These are phyloP conservation scores for Anthopleura xanthogrammica DNA, from an alignment of 92 coral and sea anemone genomes.

Conservation along the genomic window DNA sequence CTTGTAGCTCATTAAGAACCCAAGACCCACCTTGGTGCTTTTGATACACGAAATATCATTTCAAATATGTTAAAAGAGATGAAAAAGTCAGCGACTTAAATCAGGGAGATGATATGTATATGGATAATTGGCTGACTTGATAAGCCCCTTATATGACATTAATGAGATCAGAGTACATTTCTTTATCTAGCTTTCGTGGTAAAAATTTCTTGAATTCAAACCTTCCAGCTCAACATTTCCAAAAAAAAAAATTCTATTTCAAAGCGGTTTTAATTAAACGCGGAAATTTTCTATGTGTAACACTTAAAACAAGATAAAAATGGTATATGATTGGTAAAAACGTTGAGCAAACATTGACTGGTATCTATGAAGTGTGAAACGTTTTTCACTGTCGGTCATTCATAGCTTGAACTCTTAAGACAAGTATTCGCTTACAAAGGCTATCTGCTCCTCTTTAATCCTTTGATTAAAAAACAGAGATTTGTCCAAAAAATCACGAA, in stretches of 20 bases:
- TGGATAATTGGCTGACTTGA: constrained; percentile 18
- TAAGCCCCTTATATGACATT: constrained; percentile 24
- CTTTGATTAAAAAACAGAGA: not conserved
- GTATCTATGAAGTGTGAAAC: constrained; percentile 28
- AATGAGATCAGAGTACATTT: constrained; percentile 18
- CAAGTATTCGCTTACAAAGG: constrained; percentile 6
- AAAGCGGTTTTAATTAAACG: not conserved
- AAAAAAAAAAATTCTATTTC: not conserved
- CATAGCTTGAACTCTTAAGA: constrained; percentile 24
- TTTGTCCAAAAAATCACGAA: constrained; percentile 2
- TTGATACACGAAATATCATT: constrained; percentile 4
- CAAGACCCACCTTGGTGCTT: not conserved
- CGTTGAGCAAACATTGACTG: constrained; percentile 21
- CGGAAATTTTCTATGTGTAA: not conserved
- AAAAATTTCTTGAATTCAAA: constrained; percentile 17
- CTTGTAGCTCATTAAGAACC: not conserved
- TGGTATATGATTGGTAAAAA: not conserved
- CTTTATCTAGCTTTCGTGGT: not conserved
- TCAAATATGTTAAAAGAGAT: not conserved
- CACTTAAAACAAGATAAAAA: not conserved
- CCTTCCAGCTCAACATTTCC: constrained; percentile 5
- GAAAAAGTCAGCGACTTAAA: not conserved
- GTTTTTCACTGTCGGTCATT: constrained; percentile 15
- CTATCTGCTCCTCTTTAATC: not conserved
- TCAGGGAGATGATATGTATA: constrained; percentile 11